A percentile compares a stretch with the other conserved stretches of the same genome.
phyloP scores from a whole-genome alignment of 2,113 vertebrate genomes.

The Paramisgurnus dabryanus region DNA sequence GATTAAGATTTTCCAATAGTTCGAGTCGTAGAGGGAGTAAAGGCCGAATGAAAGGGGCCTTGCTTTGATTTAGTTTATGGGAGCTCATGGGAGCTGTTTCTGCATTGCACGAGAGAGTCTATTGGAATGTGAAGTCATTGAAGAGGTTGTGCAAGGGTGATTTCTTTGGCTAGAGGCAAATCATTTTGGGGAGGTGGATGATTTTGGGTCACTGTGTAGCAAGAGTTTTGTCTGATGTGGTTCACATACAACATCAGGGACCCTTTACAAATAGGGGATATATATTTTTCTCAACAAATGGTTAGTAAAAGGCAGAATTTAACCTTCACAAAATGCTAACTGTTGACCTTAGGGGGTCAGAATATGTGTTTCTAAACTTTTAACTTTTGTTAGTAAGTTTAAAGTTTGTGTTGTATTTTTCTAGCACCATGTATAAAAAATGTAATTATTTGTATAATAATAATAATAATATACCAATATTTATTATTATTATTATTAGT shows the following conservation, averaged over 20 bases:
- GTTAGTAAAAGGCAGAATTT: too few species aligned
- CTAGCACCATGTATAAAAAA: too few species aligned
- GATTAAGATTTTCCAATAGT: conserved; percentile 12
- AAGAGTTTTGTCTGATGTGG: conserved; percentile 8
- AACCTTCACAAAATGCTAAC: too few species aligned
- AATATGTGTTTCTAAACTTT: too few species aligned
- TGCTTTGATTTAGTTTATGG: neutral
- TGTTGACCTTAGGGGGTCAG: too few species aligned
- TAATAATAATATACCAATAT: too few species aligned
- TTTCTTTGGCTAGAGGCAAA: conserved; percentile 53
- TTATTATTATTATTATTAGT: too few species aligned
- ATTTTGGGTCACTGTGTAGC: conserved; percentile 25
- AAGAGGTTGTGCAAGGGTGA: conserved; percentile 48
- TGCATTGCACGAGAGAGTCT: conserved; percentile 34
- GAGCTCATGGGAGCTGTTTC: conserved; percentile 17
- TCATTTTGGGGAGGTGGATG: conserved; percentile 10
- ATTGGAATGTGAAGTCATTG: conserved; percentile 34
- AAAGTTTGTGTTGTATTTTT: too few species aligned
- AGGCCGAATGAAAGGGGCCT: neutral
- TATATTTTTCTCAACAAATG: too few species aligned
- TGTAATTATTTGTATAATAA: too few species aligned
- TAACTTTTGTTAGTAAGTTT: too few species aligned
- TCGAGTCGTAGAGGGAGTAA: neutral
- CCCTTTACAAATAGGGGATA: too few species aligned
- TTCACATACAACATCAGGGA: conserved; percentile 36